These are phyloP conservation scores for Anastrepha obliqua DNA, from an alignment of 1,140 invertebrate genomes.

Conservation along the genomic window DNA sequence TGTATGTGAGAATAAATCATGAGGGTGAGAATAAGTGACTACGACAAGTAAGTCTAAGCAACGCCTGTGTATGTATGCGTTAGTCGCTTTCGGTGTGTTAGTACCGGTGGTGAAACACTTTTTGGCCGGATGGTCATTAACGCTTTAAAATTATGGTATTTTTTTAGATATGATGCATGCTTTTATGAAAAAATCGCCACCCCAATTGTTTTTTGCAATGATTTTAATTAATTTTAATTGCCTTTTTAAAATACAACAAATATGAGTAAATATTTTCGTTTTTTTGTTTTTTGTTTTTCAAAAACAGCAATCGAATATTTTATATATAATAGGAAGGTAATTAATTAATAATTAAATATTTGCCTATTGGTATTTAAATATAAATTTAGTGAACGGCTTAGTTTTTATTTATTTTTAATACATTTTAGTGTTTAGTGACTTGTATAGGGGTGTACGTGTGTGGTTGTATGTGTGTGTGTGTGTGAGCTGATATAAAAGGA, in stretches of 20 bases:
- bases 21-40: too few relatives aligned
- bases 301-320: constrained; percentile 27
- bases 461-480: not conserved
- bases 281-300: not conserved
- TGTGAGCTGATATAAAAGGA: constrained; percentile 25
- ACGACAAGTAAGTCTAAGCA: not conserved
- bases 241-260: constrained; percentile 35
- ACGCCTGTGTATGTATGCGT: not conserved
- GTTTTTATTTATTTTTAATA: not conserved
- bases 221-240: not conserved
- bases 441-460: not conserved
- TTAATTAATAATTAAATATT: constrained; percentile 27
- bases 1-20: too few relatives aligned
- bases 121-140: constrained; percentile 15
- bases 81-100: not conserved
- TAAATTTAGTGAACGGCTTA: constrained; percentile 6
- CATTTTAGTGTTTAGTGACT: not conserved
- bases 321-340: constrained; percentile 42
- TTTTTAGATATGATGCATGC: not conserved
- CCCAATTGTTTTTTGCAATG: not conserved
- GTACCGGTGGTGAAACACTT: constrained; percentile 15
- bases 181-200: not conserved
- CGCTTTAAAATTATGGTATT: not conserved
- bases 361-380: constrained; percentile 31
- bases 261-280: not conserved